Conservation (phyloP, 2,113 vertebrate species). For the Onychorhynchus coronatus region DNA sequence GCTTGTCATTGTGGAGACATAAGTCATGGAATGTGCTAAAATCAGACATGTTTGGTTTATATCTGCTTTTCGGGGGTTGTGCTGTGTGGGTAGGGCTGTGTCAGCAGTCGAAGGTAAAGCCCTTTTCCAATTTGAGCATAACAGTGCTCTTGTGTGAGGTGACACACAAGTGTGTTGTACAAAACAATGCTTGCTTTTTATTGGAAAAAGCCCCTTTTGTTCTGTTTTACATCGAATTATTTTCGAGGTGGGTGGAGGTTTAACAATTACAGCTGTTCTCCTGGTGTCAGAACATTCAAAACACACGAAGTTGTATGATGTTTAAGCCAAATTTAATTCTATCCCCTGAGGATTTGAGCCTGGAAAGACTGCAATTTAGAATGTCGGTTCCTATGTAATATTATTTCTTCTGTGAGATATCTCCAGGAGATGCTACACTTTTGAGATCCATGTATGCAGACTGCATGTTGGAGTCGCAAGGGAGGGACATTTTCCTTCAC, state of each 20-base stretch:
- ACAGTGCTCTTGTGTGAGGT: neutral
- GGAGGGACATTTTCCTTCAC: neutral
- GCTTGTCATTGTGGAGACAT: neutral
- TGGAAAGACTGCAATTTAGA: neutral
- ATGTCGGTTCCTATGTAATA: neutral
- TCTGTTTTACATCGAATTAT: neutral
- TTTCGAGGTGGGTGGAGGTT: neutral
- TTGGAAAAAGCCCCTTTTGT: neutral
- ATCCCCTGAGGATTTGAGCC: neutral
- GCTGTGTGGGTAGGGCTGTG: neutral
- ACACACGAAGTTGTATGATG: neutral
- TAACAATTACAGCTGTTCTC: neutral
- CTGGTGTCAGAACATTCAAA: neutral
- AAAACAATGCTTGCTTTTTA: neutral
- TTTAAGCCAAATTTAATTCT: neutral
- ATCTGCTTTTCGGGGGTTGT: neutral
- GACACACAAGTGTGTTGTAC: neutral
- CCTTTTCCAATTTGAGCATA: neutral
- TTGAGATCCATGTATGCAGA: neutral
- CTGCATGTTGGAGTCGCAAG: neutral
- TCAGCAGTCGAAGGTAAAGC: neutral
- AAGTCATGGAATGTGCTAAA: neutral
- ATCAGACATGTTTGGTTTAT: neutral
- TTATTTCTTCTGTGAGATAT: neutral
- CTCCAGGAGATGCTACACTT: neutral